These are phyloP conservation scores for Lanius collurio DNA, from an alignment of 2,113 vertebrate genomes.

Conservation along the genomic window DNA sequence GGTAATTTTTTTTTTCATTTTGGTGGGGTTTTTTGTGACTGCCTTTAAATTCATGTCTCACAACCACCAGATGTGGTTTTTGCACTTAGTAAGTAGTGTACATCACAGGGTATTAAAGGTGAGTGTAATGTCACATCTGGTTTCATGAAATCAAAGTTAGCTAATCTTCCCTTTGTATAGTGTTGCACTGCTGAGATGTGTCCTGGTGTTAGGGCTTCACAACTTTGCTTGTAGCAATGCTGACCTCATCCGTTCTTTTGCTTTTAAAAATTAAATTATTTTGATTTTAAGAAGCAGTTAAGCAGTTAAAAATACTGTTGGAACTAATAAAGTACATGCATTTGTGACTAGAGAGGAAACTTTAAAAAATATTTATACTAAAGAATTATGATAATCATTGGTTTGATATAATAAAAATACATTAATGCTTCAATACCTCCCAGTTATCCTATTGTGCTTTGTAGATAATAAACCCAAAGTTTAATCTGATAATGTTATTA, in stretches of 20 bases:
- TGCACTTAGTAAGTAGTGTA: background rate
- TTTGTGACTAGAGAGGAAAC: background rate
- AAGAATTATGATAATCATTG: background rate
- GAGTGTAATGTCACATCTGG: background rate
- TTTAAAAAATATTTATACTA: background rate
- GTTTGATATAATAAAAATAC: background rate
- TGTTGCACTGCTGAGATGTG: background rate
- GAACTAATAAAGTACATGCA: background rate
- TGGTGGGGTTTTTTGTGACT: background rate
- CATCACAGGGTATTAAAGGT: background rate
- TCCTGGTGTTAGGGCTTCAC: background rate
- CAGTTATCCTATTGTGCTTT: background rate
- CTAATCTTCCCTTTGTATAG: background rate
- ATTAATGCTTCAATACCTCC: background rate
- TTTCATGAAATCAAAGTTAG: background rate
- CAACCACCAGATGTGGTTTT: rapidly evolving
- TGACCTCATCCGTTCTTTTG: background rate
- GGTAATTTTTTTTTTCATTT: background rate
- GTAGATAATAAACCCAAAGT: background rate
- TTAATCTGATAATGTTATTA: background rate
- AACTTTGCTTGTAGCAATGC: background rate
- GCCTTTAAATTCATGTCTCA: background rate
- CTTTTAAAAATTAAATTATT: background rate
- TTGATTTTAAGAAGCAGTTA: background rate
- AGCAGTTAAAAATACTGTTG: background rate